phyloP scores from a whole-genome alignment of 2,113 vertebrate species.

The Zapornia atra region DNA sequence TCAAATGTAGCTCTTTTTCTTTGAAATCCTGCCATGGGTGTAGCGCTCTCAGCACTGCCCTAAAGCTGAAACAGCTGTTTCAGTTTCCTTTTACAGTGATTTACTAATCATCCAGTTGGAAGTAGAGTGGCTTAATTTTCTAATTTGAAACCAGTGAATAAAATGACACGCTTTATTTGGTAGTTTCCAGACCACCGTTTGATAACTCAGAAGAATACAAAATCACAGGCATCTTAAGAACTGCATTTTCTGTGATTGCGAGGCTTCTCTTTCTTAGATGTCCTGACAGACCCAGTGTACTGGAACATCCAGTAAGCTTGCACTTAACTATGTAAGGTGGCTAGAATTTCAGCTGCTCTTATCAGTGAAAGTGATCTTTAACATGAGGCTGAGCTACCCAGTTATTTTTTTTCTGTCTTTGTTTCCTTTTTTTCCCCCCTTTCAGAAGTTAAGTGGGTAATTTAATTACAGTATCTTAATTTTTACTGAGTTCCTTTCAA shows the following conservation, averaged over 20 bases:
- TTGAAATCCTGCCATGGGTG: slow-evolving; percentile 64
- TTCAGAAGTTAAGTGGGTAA: neutral
- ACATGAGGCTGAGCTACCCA: neutral
- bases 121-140: neutral
- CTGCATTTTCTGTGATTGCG: neutral
- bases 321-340: neutral
- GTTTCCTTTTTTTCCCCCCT: rapidly evolving
- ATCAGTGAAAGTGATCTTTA: neutral
- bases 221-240: neutral
- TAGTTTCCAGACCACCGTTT: slow-evolving; percentile 41
- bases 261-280: neutral
- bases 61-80: slow-evolving; percentile 64
- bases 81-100: slow-evolving; percentile 47
- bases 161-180: slow-evolving; percentile 25
- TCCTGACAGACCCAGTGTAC: neutral
- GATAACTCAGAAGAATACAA: neutral
- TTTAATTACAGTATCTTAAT: neutral
- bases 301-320: neutral
- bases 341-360: neutral
- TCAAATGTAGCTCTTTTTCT: slow-evolving; percentile 63
- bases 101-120: slow-evolving; percentile 21
- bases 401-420: neutral
- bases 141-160: slow-evolving; percentile 42
- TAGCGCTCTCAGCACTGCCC: slow-evolving; percentile 36
- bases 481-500: neutral